Conservation (phyloP, 1,140 invertebrate genomes). For the Drosophila pandora region DNA sequence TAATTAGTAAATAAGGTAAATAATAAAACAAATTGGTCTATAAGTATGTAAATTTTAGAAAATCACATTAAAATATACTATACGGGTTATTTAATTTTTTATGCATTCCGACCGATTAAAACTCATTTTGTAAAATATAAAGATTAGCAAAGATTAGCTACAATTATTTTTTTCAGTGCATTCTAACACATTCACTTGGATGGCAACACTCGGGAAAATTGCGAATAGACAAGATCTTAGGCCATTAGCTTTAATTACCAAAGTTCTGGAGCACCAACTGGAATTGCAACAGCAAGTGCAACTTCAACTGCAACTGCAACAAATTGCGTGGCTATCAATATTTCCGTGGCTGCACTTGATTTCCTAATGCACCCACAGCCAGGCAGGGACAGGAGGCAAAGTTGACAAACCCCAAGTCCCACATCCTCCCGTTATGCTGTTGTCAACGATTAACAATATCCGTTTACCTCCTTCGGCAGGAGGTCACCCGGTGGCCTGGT, state of each 20-base stretch:
- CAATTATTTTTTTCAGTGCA: constrained; percentile 9
- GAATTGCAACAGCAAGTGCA: constrained; percentile 9
- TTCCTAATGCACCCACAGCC: constrained; percentile 65
- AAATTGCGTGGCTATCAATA: constrained; percentile 70
- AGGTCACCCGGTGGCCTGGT: constrained; percentile 38
- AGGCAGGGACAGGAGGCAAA: constrained; percentile 21
- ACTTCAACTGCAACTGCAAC: constrained; percentile 58
- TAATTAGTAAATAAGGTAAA: too few relatives aligned
- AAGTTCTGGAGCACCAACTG: constrained; percentile 45
- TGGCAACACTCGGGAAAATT: constrained; percentile 46
- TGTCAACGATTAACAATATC: constrained; percentile 63
- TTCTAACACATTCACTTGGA: constrained; percentile 14
- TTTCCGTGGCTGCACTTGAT: constrained; percentile 72
- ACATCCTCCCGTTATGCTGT: constrained; percentile 13
- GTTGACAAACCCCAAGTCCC: constrained; percentile 48
- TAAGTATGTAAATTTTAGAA: too few relatives aligned
- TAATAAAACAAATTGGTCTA: too few relatives aligned
- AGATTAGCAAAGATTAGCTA: too few relatives aligned
- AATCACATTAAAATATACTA: too few relatives aligned
- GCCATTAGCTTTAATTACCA: constrained; percentile 73
- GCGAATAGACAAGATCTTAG: constrained; percentile 46
- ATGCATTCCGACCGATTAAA: too few relatives aligned
- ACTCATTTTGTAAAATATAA: too few relatives aligned
- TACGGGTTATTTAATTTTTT: too few relatives aligned
- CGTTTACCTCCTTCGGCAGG: constrained; percentile 21